Percentiles rank a stretch among this genome's conserved stretches.
These are phyloP conservation scores for Calidris pugnax DNA, from an alignment of 2,113 vertebrate genomes.

Conservation along the genomic window DNA sequence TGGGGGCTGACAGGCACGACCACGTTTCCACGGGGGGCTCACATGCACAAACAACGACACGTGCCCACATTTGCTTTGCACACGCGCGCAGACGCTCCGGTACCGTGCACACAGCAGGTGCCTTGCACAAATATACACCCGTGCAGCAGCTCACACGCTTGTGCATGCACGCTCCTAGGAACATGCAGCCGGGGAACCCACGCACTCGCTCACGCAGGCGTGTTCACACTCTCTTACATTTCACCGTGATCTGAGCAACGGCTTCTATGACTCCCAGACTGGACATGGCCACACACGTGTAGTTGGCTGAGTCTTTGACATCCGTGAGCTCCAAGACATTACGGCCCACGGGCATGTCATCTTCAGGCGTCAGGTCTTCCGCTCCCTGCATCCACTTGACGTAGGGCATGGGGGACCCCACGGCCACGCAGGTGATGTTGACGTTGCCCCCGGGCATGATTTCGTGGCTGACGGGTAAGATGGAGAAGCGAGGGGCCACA, in stretches of 20 bases:
- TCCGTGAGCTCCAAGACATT: constrained; percentile 95
- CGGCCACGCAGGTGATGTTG: constrained; percentile 98
- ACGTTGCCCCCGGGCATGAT: constrained; percentile 98
- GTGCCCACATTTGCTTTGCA: neutral
- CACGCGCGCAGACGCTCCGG: neutral
- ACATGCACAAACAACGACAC: neutral
- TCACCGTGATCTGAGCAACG: constrained; percentile 96
- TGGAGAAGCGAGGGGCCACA: constrained; percentile 97
- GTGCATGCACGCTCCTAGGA: neutral
- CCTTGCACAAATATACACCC: neutral
- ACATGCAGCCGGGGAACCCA: neutral
- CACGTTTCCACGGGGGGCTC: accelerated
- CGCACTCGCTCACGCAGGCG: neutral
- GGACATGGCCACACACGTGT: constrained; percentile 99
- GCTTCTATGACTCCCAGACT: constrained; percentile 97
- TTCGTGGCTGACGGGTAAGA: constrained; percentile 93
- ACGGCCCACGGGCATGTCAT: constrained; percentile 97
- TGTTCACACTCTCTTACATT: constrained; percentile 83
- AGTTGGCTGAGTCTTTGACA: constrained; percentile 97
- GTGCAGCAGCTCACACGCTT: neutral
- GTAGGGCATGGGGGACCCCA: constrained; percentile 98
- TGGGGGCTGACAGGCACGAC: neutral
- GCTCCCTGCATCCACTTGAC: constrained; percentile 99
- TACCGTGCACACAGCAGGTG: neutral
- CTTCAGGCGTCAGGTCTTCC: constrained; percentile 94